These are phyloP conservation scores for Myripristis jacobus DNA, from an alignment of 2,797 vertebrate species.

Conservation along the genomic window DNA sequence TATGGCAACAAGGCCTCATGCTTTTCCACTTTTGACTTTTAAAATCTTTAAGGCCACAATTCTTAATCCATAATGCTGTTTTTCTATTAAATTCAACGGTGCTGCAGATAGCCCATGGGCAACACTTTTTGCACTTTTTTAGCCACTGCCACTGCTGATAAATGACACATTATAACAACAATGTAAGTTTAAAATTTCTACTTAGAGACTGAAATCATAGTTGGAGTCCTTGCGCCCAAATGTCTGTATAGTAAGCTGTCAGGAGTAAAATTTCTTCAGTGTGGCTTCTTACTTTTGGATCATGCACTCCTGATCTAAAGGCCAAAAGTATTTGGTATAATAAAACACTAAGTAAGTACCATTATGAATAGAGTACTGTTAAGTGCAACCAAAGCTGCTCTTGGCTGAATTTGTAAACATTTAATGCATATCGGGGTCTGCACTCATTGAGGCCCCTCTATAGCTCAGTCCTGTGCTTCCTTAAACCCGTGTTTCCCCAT, in stretches of 20 bases:
- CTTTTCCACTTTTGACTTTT: neutral
- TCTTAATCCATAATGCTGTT: neutral
- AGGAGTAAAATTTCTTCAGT: neutral
- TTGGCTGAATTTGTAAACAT: slow-evolving; percentile 81
- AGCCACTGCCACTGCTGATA: neutral
- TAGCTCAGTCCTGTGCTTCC: slow-evolving; percentile 65
- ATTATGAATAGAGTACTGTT: slow-evolving; percentile 60
- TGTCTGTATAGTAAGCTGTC: neutral
- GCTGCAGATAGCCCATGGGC: neutral
- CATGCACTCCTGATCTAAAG: neutral
- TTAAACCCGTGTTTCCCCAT: slow-evolving; percentile 45
- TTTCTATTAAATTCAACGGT: slow-evolving; percentile 1
- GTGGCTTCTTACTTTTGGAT: neutral
- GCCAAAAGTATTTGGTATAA: slow-evolving; percentile 8
- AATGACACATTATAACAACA: neutral
- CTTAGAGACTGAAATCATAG: neutral
- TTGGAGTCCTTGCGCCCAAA: neutral
- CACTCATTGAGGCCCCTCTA: slow-evolving; percentile 52
- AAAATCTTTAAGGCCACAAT: neutral
- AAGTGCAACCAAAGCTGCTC: slow-evolving; percentile 79
- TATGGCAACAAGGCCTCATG: no score
- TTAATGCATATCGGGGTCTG: slow-evolving; percentile 70
- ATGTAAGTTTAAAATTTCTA: neutral
- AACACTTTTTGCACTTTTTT: neutral
- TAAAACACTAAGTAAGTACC: slow-evolving; percentile 63